Evolutionary conservation across 2,888 invertebrate genomes (phyloP).

Genomic region (Uropetala carovei): DNA sequence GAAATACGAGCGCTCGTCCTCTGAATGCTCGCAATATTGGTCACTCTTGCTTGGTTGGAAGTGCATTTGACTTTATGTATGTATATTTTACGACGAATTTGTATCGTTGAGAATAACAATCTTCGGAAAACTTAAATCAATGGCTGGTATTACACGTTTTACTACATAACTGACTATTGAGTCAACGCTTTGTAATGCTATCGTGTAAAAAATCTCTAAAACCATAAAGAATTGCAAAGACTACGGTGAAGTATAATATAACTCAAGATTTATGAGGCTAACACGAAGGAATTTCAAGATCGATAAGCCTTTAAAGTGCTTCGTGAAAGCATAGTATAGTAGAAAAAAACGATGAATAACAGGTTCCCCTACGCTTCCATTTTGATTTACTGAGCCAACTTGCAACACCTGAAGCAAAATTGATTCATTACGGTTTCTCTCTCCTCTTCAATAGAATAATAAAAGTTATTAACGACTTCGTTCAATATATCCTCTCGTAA

Average conservation of each 20-base stretch:
- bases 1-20: neutral
- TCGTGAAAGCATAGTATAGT: no score
- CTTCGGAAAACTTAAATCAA: no score
- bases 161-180: no score
- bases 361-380: neutral
- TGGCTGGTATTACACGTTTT: no score
- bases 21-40: neutral
- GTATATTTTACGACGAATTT: slow-evolving; percentile 8
- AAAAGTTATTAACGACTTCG: slow-evolving; percentile 16
- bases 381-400: neutral
- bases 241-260: no score
- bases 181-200: no score
- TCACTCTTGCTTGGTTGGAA: neutral
- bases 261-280: no score
- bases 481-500: neutral
- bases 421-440: neutral
- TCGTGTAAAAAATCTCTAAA: no score
- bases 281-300: no score
- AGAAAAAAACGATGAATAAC: no score
- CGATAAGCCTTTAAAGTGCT: no score
- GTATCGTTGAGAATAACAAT: neutral
- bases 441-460: neutral
- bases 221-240: no score
- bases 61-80: neutral
- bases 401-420: neutral